phyloP scores from a whole-genome alignment of 2,888 invertebrate genomes.

The Mycalesis mineus region DNA sequence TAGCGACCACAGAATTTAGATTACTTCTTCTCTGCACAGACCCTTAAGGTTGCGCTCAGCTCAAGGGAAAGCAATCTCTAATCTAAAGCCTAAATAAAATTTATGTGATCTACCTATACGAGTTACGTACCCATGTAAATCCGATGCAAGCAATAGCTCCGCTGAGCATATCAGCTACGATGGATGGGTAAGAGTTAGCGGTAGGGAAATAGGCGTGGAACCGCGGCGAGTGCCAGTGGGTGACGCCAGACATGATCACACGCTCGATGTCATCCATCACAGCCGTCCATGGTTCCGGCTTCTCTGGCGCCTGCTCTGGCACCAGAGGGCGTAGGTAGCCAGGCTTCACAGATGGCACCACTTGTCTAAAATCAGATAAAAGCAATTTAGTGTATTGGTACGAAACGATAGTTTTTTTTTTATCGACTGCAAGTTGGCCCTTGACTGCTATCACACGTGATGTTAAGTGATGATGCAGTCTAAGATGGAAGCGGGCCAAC shows the following conservation, averaged over 20 bases:
- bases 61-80: too few species aligned
- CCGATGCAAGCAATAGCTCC: constrained; percentile 97
- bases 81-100: too few species aligned
- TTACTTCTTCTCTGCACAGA: too few species aligned
- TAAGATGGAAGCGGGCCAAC: too few species aligned
- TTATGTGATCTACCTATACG: too few species aligned
- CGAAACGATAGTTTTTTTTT: too few species aligned
- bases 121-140: constrained; percentile 93
- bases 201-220: constrained; percentile 98
- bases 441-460: too few species aligned
- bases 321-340: constrained; percentile 93
- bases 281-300: constrained; percentile 92
- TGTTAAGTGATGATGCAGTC: too few species aligned
- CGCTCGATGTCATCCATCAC: constrained; percentile 95
- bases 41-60: too few species aligned
- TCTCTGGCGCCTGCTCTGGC: constrained; percentile 89
- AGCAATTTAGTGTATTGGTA: background rate
- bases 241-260: constrained; percentile 98
- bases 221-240: constrained; percentile 97
- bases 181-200: constrained; percentile 94
- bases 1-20: too few species aligned
- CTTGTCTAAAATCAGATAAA: constrained; percentile 78
- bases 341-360: constrained; percentile 94
- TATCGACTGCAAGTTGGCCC: too few species aligned
- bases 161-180: constrained; percentile 96